phyloP scores from a whole-genome alignment of 23 tunicate genomes.

The Clavelina lepadiformis region DNA sequence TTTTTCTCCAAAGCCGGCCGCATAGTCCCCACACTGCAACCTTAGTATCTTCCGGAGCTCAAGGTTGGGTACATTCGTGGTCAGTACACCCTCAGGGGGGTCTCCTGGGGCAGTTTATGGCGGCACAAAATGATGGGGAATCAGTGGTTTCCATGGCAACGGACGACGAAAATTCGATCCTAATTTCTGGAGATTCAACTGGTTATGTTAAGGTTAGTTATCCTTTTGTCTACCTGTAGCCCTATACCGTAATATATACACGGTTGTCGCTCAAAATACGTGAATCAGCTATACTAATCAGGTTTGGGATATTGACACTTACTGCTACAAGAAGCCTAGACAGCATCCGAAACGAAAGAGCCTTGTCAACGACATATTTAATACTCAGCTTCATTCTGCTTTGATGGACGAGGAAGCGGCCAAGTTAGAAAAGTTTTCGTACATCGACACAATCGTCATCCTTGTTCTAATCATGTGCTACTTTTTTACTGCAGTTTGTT shows the following conservation, averaged over 20 bases:
- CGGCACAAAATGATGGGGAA: constrained; percentile 67
- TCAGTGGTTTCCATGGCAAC: constrained; percentile 80
- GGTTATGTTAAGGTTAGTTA: constrained; percentile 69
- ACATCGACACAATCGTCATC: not conserved
- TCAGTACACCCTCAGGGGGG: constrained; percentile 95
- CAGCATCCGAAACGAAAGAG: constrained; percentile 10
- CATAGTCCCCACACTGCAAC: constrained; percentile 71
- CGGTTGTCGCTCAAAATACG: too few species aligned
- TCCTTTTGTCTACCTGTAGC: not conserved
- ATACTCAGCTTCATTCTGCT: constrained; percentile 12
- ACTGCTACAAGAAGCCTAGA: constrained; percentile 26
- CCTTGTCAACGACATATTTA: constrained; percentile 23
- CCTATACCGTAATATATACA: too few species aligned
- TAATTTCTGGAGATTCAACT: constrained; percentile 69
- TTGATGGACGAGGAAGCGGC: constrained; percentile 27
- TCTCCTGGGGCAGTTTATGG: constrained; percentile 89
- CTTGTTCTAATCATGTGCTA: too few species aligned
- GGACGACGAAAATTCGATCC: constrained; percentile 45
- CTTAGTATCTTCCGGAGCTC: constrained; percentile 58
- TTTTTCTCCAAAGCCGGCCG: constrained; percentile 84
- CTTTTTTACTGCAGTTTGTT: constrained; percentile 7
- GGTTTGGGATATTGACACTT: constrained; percentile 71
- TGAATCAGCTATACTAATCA: too few species aligned
- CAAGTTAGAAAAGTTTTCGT: not conserved
- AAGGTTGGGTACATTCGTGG: constrained; percentile 93